Percentiles rank a stretch among this genome's conserved stretches.
Evolutionary conservation across 2,113 vertebrate species (phyloP).

Genomic region (Excalfactoria chinensis): DNA sequence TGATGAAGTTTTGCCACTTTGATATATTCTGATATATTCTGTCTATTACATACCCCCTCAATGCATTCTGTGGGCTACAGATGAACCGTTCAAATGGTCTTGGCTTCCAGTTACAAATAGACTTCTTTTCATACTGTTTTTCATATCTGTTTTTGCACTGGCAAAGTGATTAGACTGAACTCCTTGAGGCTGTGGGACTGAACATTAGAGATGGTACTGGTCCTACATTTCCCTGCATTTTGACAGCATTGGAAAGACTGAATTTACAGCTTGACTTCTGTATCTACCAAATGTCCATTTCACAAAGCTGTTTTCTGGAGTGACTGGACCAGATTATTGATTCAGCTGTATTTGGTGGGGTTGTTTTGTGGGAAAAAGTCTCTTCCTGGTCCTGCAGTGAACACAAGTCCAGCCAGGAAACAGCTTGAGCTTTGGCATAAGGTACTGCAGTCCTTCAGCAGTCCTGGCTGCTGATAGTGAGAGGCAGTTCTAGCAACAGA

Average conservation of each 20-base stretch:
- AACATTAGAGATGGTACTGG: neutral
- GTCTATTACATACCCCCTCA: neutral
- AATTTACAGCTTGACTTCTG: neutral
- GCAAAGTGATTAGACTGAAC: neutral
- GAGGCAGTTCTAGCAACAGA: neutral
- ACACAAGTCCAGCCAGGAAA: neutral
- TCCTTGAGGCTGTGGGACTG: neutral
- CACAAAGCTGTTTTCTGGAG: neutral
- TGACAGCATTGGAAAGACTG: neutral
- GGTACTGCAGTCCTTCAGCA: neutral
- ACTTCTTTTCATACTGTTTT: slow-evolving; percentile 16
- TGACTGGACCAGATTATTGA: accelerated
- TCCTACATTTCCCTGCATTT: neutral
- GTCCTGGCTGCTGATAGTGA: neutral
- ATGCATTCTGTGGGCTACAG: neutral
- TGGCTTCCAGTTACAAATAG: neutral
- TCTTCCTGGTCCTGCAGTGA: neutral
- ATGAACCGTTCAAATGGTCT: neutral
- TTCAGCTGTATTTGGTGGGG: neutral
- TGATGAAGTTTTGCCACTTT: neutral
- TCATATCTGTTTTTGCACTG: neutral
- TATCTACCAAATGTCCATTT: neutral
- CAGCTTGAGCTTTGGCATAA: neutral
- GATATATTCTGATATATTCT: neutral
- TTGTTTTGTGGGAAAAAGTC: neutral